phyloP scores from a whole-genome alignment of 2,113 vertebrate species.

The Pterocles orientalis region DNA sequence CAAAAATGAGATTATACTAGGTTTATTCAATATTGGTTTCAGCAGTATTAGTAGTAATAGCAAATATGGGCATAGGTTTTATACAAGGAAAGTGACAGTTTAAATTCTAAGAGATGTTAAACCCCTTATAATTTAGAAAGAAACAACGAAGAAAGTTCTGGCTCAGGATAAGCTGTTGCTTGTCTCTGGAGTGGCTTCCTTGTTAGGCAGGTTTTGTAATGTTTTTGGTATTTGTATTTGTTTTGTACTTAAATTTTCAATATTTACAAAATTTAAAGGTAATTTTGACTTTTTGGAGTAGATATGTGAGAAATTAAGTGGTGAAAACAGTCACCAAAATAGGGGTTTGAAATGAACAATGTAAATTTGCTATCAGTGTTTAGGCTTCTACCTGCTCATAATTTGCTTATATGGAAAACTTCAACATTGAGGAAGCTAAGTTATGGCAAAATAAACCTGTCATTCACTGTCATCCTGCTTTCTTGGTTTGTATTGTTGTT shows the following conservation, averaged over 20 bases:
- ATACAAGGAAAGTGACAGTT: neutral
- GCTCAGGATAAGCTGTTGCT: neutral
- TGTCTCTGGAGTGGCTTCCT: neutral
- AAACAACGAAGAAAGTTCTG: neutral
- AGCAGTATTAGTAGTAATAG: neutral
- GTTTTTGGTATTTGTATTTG: neutral
- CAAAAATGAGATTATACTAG: accelerated
- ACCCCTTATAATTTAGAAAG: neutral
- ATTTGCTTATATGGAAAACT: neutral
- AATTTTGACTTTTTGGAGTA: neutral
- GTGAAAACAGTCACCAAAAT: neutral
- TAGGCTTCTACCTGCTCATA: neutral
- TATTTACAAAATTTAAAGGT: neutral
- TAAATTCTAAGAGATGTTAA: neutral
- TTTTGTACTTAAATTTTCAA: neutral
- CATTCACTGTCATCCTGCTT: neutral
- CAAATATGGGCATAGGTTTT: neutral
- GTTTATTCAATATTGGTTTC: neutral
- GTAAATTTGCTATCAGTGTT: neutral
- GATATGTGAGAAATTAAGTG: neutral
- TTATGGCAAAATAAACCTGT: neutral
- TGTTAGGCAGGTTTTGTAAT: neutral
- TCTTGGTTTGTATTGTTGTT: neutral
- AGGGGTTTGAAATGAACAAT: neutral
- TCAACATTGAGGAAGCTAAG: neutral